A percentile compares a stretch with the other conserved stretches of the same genome.
These are phyloP conservation scores for Oryzias celebensis DNA, from an alignment of 2,113 vertebrate genomes.

Conservation along the genomic window DNA sequence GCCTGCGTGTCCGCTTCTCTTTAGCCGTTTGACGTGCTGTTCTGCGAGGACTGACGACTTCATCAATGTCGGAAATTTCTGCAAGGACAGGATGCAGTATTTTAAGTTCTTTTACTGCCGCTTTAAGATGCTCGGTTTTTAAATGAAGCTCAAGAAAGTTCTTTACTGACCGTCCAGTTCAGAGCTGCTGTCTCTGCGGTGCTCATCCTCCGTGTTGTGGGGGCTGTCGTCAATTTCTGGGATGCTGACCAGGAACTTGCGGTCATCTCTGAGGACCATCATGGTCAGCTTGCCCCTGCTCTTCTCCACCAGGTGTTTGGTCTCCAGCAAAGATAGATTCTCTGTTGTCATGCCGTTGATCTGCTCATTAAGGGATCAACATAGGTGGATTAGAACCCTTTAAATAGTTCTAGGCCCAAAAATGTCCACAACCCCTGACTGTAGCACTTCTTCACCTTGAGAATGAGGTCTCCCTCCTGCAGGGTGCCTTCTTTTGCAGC, in stretches of 20 bases:
- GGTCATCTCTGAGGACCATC: conserved; percentile 84
- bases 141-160: background rate
- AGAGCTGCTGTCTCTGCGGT: conserved; percentile 80
- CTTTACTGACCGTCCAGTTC: conserved; percentile 80
- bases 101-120: background rate
- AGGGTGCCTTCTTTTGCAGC: conserved; percentile 83
- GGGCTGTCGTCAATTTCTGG: conserved; percentile 82
- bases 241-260: conserved; percentile 91
- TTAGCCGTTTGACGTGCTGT: conserved; percentile 55
- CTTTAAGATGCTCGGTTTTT: background rate
- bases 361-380: conserved; percentile 60
- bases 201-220: conserved; percentile 75
- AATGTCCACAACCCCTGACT: background rate
- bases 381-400: background rate
- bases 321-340: conserved; percentile 92
- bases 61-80: conserved; percentile 91
- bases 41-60: conserved; percentile 63
- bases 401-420: background rate
- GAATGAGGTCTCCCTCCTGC: conserved; percentile 93
- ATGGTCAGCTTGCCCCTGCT: conserved; percentile 88
- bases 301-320: conserved; percentile 88
- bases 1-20: conserved; percentile 77
- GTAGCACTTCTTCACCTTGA: conserved; percentile 80
- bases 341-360: conserved; percentile 92
- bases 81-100: conserved; percentile 4